Conservation (phyloP, 2,797 vertebrate genomes). For the Craterocephalus amniculus region DNA sequence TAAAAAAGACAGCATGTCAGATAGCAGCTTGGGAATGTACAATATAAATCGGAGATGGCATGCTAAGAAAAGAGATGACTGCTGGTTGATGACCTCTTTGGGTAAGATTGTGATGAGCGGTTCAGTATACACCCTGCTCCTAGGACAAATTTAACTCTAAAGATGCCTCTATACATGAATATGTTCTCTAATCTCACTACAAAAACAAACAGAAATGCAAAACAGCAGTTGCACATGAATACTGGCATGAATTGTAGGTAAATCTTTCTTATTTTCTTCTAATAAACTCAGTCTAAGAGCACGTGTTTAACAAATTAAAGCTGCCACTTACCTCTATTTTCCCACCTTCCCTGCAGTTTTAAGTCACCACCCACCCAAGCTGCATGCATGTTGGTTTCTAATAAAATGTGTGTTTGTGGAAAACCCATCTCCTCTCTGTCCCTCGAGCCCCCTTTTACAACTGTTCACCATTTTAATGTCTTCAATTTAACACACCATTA, state of each 20-base stretch:
- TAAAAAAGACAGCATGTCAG: slow-evolving; percentile 51
- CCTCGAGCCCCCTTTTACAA: slow-evolving; percentile 56
- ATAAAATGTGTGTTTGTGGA: slow-evolving; percentile 56
- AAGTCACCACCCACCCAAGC: slow-evolving; percentile 5
- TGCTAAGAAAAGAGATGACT: slow-evolving; percentile 22
- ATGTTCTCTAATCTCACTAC: slow-evolving; percentile 50
- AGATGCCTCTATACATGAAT: slow-evolving; percentile 46
- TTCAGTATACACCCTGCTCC: slow-evolving; percentile 38
- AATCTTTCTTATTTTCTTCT: not conserved
- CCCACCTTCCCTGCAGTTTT: slow-evolving; percentile 12
- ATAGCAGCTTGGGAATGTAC: slow-evolving; percentile 38
- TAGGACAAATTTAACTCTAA: slow-evolving; percentile 57
- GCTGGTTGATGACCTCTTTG: slow-evolving; percentile 23
- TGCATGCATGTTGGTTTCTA: slow-evolving; percentile 45
- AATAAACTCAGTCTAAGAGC: slow-evolving; percentile 1
- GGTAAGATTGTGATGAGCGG: slow-evolving; percentile 4
- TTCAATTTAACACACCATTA: slow-evolving; percentile 79
- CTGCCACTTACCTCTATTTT: slow-evolving; percentile 26
- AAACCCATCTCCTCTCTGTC: slow-evolving; percentile 48
- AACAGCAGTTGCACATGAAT: slow-evolving; percentile 7
- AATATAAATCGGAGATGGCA: slow-evolving; percentile 51
- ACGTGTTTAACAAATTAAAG: slow-evolving; percentile 20
- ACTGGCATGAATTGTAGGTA: not conserved
- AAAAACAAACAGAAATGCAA: slow-evolving; percentile 44
- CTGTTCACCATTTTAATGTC: slow-evolving; percentile 68